Percentiles rank a stretch among this genome's conserved stretches.
These are phyloP conservation scores for Phragmatobia fuliginosa DNA, from an alignment of 2,888 invertebrate species.

Conservation along the genomic window DNA sequence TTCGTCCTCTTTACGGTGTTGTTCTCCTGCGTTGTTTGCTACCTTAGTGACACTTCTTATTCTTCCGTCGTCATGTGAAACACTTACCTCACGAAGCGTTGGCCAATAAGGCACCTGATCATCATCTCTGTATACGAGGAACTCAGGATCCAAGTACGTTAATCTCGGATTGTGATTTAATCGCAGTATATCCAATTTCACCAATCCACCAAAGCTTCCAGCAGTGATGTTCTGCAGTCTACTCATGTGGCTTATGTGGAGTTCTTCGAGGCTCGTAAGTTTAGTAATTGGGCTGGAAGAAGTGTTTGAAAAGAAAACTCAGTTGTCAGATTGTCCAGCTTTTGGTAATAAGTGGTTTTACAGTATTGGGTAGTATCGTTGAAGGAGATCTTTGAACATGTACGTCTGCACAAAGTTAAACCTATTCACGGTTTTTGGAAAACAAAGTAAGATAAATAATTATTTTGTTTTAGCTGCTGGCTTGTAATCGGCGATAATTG, in stretches of 20 bases:
- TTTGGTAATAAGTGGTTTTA: neutral
- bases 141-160: slow-evolving; percentile 84
- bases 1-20: no score
- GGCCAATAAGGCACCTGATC: slow-evolving; percentile 85
- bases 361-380: neutral
- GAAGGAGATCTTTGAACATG: neutral
- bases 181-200: slow-evolving; percentile 84
- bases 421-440: neutral
- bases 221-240: slow-evolving; percentile 86
- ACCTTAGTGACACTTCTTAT: no score
- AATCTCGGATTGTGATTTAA: slow-evolving; percentile 88
- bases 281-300: slow-evolving; percentile 84
- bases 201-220: slow-evolving; percentile 60
- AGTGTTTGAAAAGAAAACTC: neutral
- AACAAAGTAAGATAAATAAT: no score
- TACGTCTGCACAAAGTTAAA: neutral
- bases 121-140: slow-evolving; percentile 79
- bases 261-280: slow-evolving; percentile 85
- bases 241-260: slow-evolving; percentile 88
- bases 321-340: neutral
- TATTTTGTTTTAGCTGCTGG: no score
- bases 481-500: neutral
- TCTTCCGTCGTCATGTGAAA: no score
- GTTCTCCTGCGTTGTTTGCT: no score
- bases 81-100: slow-evolving; percentile 85